Base-by-base conservation (phyloP, 2,888 invertebrate genomes). In the Aleiodes testaceus region DNA sequence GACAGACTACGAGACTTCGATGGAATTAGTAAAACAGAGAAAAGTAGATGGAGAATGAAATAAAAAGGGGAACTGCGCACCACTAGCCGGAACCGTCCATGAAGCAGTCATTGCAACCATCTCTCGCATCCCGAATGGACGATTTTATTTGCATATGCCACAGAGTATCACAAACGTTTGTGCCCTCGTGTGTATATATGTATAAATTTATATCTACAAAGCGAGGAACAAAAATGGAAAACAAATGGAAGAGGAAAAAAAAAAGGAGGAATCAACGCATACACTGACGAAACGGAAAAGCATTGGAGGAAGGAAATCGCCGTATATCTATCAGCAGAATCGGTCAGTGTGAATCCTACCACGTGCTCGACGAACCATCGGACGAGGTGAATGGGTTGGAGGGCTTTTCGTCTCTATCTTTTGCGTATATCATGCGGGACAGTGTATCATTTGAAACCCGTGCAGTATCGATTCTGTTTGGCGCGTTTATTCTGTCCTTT, bases 11-110 rank as follows among this genome's bases (percentile, higher is more conserved):
- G 74, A 73, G 72, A 77, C 64, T 65, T 75, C 70, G 73, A 72
- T 72, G 70, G 74, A 77, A 75, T 75, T 36, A 36, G 36, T 36
- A 36, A 36, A 36, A 36, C 75, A 73, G 61, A 66, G 53, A 66
- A 71, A 72, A 66, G 67, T 70, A 74, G 68, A 75, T 77, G 77
- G 66, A 70, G 74, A 66, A 65, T 64, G 75, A 75, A 73, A 82
- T 75, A 74, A 84, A 81, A 80, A 59, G 36, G 80, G 86, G 86
- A 86, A 87, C 84, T 84, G 86, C 85, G 86, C 86, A 86, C 86
- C 86, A 86, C 85, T 84, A 86, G 85, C 86, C 85, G 86, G 86
- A 87, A 87, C 86, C 83, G 81, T 84, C 82, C 83, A 83, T 84
- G 84, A 78, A 76, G 83, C 84, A 84, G 81, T 82, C 82, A 85